Base-by-base conservation (phyloP, 2,797 vertebrate species). In the Tiaroga cobitis region DNA sequence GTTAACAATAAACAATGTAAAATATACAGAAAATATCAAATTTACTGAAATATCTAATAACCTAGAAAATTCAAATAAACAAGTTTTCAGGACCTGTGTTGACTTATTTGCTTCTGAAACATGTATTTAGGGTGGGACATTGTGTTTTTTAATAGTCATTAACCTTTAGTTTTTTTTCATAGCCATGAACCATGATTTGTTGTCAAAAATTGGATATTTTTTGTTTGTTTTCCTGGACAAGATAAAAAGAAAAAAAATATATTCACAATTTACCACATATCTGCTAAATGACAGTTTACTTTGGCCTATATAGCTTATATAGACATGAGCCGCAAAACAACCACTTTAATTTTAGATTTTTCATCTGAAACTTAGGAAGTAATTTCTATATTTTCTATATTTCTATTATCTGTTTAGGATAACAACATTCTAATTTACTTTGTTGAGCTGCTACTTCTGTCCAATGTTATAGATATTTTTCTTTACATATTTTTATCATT, bases 201-300 rank as follows among this genome's bases (percentile, higher is more conserved):
- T 51, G 72, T 16, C n/a, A 49, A 74, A 49, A 32, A 11, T 26
- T 11, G 2, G 39, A 49, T 51, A 21, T 43, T 43, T 41, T 7
- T 21, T 11, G 37, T 24, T 16, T 72, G 39, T 4, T 72, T 72
- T 43, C 15, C 69, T 26, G 24, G 29, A 8, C 16, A 72, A 70
- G 6, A 70, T 0, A 1, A 37, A 37, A 1, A 21, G 0, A 10
- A 0, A 3, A 43, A 43, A 11, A 41, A 5, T 10, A 1, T 6
- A 26, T 72, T 26, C 26, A 29, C 8, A 49, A 19, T 29, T 49
- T 19, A 74, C 4, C 26, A 32, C 43, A 74, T 8, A 73, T 26
- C 18, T 74, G 43, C 39, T 46, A 74, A 74, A 29, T 19, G 0
- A 49, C 24, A 19, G 16, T 49, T 74, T 32, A 19, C 26, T 49